Base-by-base conservation (phyloP, 2,797 vertebrate species). In the Alca torda region DNA sequence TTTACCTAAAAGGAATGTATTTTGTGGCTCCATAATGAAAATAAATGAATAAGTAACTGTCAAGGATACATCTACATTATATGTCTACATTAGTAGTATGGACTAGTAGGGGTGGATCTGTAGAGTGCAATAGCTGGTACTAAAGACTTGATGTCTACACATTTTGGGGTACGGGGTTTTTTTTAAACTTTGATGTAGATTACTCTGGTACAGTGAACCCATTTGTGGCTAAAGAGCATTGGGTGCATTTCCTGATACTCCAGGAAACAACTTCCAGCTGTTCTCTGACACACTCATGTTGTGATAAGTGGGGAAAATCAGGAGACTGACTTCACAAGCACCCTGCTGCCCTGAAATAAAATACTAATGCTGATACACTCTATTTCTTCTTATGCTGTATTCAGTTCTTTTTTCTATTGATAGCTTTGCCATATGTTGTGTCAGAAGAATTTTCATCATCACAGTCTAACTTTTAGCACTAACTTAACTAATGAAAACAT, bases 81-180 rank as follows among this genome's bases (percentile, higher is more conserved):
- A 53, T 15, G 3, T 31, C 16, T 48, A 23, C 8, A 8, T 37
- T 57, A 46, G 6, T 21, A 53, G 3, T 0, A 1, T 59, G 23
- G 12, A 41, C 78, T 72, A 16, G 23, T 53, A 45, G 0, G 0
- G 11, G 9, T 24, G 33, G 11, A 83, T 60, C 16, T 50, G 3
- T 26, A 61, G 9, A 48, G 13, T 28, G 35, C 8, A 59, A 41
- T 9, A 59, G 24, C 28, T 79, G 11, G 5, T 54, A 23, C 9
- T 43, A 13, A 87, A 30, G 33, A 73, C 15, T 43, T 39, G 17
- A 50, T 64, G 35, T 33, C 51, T 17, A n/a, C 8, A 48, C 2
- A 20, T 83, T 77, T 87, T 8, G 2, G 25, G 11, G 6, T n/a
- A 30, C 1, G 0, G 9, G 2, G 0, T 1, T 21, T 72, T 51